Conservation (phyloP, 2,113 vertebrate species). For the Python bivittatus region DNA sequence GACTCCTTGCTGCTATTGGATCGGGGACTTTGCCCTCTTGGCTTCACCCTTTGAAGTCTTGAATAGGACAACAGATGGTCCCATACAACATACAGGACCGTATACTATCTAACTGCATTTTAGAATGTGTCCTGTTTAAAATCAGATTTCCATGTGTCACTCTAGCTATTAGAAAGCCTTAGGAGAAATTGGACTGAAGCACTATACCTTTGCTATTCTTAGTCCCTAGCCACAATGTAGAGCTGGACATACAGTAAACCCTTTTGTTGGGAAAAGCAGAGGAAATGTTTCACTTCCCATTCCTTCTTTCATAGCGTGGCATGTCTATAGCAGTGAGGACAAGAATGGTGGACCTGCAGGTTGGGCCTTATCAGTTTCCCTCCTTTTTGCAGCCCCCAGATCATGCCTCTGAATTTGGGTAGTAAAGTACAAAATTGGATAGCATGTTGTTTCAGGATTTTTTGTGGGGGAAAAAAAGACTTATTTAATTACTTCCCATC, state of each 20-base stretch:
- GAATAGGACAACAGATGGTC: background rate
- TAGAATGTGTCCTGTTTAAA: background rate
- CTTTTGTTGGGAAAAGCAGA: background rate
- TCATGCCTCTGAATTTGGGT: background rate
- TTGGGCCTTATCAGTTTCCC: background rate
- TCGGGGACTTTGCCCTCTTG: background rate
- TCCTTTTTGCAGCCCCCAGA: background rate
- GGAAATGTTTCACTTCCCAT: background rate
- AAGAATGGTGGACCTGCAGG: background rate
- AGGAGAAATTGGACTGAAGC: background rate
- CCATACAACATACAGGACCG: background rate
- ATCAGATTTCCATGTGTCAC: background rate
- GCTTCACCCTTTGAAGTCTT: background rate
- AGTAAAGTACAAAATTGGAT: background rate
- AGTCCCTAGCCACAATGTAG: background rate
- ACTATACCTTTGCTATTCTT: background rate
- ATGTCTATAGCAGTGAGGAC: background rate
- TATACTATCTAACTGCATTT: background rate
- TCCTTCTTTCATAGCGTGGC: background rate
- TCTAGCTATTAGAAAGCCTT: background rate
- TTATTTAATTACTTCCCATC: background rate
- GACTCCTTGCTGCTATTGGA: background rate
- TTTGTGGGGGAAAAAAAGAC: background rate
- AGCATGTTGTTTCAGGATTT: background rate
- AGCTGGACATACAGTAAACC: background rate